phyloP scores from a whole-genome alignment of 2,888 invertebrate genomes.

The Lobophora halterata region DNA sequence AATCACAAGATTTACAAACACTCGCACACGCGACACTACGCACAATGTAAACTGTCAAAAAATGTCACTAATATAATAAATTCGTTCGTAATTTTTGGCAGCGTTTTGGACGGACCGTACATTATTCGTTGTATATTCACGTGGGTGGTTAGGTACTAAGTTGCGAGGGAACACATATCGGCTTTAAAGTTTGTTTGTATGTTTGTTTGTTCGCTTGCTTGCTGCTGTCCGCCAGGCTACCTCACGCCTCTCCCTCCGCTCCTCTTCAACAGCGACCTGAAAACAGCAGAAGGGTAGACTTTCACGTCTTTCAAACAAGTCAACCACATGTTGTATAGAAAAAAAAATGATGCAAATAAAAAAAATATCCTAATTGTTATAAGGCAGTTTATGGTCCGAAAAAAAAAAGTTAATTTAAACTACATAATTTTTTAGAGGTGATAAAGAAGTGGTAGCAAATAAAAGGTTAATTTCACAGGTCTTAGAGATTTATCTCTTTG shows the following conservation, averaged over 20 bases:
- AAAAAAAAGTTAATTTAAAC: no score
- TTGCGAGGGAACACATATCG: constrained; percentile 66
- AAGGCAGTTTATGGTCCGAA: no score
- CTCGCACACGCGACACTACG: constrained; percentile 57
- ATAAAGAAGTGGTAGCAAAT: no score
- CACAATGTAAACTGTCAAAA: constrained; percentile 52
- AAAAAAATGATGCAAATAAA: no score
- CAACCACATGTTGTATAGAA: constrained; percentile 13
- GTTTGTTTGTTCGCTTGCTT: constrained; percentile 33
- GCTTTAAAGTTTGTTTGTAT: constrained; percentile 42
- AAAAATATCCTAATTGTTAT: no score
- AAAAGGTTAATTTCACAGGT: no score
- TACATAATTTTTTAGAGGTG: no score
- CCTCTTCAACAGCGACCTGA: constrained; percentile 77
- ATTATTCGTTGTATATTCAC: constrained; percentile 70
- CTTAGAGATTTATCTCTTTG: no score
- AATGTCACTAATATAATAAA: constrained; percentile 68
- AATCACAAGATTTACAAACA: constrained; percentile 47
- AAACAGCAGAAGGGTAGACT: constrained; percentile 64
- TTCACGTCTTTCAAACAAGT: constrained; percentile 66
- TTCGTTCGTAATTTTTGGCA: constrained; percentile 76
- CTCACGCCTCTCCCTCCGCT: constrained; percentile 68
- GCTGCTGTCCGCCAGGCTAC: constrained; percentile 60
- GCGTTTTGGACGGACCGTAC: constrained; percentile 75
- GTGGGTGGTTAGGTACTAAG: constrained; percentile 61